Conservation (phyloP, 2,797 vertebrate species). For the Hapalemur alaotrensis region DNA sequence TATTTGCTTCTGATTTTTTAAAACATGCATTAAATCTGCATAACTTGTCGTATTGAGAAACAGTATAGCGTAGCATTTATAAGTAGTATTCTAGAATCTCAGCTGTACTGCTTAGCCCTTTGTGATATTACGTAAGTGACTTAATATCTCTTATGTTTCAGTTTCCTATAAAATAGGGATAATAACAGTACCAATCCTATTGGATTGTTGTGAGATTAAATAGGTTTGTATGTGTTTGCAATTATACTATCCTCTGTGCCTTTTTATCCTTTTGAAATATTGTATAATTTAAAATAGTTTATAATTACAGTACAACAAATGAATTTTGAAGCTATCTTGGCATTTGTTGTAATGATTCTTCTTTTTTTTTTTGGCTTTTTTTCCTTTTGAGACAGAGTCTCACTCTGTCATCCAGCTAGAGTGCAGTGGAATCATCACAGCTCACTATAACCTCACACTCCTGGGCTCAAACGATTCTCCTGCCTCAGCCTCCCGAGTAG, state of each 20-base stretch:
- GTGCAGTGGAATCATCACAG: too few species aligned
- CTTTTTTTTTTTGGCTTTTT: too few species aligned
- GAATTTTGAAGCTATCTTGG: not conserved
- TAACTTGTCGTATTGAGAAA: not conserved
- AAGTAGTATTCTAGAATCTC: not conserved
- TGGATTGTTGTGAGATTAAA: not conserved
- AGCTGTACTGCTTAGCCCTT: not conserved
- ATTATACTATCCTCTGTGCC: not conserved
- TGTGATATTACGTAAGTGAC: not conserved
- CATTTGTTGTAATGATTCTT: not conserved
- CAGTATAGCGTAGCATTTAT: not conserved
- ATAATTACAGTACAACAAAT: not conserved
- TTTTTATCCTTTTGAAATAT: conserved; percentile 1
- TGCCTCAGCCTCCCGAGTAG: too few species aligned
- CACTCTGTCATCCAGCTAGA: too few species aligned
- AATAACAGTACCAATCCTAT: not conserved
- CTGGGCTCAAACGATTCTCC: too few species aligned
- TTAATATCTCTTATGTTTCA: not conserved
- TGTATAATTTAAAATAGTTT: conserved; percentile 19
- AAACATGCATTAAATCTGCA: not conserved
- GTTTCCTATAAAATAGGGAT: not conserved
- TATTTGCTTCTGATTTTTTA: conserved; percentile 6
- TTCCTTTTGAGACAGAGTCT: too few species aligned
- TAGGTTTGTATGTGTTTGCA: not conserved
- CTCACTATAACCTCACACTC: too few species aligned